phyloP scores from a whole-genome alignment of 2,113 vertebrate genomes.

The Triplophysa tibetana region DNA sequence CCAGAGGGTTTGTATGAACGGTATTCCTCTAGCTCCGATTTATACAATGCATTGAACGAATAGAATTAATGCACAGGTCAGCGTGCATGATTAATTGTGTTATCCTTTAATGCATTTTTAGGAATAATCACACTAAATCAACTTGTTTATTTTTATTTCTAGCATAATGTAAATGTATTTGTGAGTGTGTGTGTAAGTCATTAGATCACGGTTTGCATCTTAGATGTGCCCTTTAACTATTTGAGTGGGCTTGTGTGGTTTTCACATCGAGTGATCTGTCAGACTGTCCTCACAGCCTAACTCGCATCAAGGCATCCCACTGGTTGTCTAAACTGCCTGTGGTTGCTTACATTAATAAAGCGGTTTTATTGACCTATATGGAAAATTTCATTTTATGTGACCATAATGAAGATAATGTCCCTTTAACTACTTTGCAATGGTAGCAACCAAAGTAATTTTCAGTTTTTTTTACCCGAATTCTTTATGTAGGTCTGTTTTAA shows the following conservation, averaged over 20 bases:
- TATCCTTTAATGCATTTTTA: too few relatives aligned
- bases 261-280: constrained; percentile 34
- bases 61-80: too few relatives aligned
- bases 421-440: neutral
- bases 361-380: neutral
- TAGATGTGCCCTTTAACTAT: constrained; percentile 35
- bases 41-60: too few relatives aligned
- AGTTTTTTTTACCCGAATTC: neutral
- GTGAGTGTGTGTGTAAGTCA: neutral
- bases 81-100: too few relatives aligned
- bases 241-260: constrained; percentile 46
- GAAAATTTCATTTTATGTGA: neutral
- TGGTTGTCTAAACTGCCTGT: neutral
- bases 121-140: too few relatives aligned
- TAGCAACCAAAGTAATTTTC: neutral
- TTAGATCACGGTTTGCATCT: constrained; percentile 1
- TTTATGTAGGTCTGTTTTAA: neutral
- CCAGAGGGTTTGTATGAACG: neutral
- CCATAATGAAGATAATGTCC: constrained; percentile 18
- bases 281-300: constrained; percentile 6
- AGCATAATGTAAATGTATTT: neutral
- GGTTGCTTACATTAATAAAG: neutral
- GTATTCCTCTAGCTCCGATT: too few relatives aligned
- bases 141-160: too few relatives aligned
- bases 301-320: neutral